A percentile compares a stretch with the other conserved stretches of the same genome.
Conservation (phyloP, 2,888 invertebrate species). For the Meliscaeva auricollis region DNA sequence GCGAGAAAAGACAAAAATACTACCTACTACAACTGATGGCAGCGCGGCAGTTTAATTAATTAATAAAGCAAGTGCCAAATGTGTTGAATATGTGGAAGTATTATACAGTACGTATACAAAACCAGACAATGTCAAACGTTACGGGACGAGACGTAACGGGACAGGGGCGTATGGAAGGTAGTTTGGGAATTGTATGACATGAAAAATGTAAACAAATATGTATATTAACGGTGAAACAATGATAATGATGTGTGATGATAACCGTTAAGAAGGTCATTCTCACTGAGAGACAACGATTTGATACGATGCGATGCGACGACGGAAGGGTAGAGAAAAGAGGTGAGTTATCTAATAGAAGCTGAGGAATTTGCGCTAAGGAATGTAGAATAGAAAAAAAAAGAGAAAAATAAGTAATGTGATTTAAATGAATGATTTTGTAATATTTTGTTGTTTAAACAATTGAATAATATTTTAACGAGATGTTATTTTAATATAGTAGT, state of each 20-base stretch:
- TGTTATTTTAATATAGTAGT: constrained; percentile 10
- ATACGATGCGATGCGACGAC: background rate
- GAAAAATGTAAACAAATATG: constrained; percentile 62
- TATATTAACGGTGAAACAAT: constrained; percentile 64
- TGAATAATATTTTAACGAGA: constrained; percentile 25
- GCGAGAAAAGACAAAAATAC: constrained; percentile 49
- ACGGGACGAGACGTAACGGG: background rate
- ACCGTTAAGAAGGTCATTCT: constrained; percentile 58
- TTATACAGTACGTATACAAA: background rate
- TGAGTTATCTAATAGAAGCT: constrained; percentile 33
- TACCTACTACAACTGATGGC: constrained; percentile 4
- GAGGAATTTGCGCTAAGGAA: constrained; percentile 29
- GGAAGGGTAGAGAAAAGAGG: background rate
- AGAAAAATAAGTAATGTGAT: constrained; percentile 4
- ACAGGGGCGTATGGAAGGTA: background rate
- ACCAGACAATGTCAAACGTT: no score
- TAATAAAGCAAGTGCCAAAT: constrained; percentile 70
- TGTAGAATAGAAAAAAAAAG: constrained; percentile 21
- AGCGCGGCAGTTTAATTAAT: constrained; percentile 69
- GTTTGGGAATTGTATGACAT: constrained; percentile 21
- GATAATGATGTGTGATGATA: constrained; percentile 64
- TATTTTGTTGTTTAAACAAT: constrained; percentile 15
- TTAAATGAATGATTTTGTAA: constrained; percentile 35
- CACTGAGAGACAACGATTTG: constrained; percentile 5
- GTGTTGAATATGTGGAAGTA: constrained; percentile 7